Evolutionary conservation across 2,888 invertebrate genomes (phyloP), one percentile per base, ranked within the genome.

Genomic region (Pseudococcus longispinus): DNA sequence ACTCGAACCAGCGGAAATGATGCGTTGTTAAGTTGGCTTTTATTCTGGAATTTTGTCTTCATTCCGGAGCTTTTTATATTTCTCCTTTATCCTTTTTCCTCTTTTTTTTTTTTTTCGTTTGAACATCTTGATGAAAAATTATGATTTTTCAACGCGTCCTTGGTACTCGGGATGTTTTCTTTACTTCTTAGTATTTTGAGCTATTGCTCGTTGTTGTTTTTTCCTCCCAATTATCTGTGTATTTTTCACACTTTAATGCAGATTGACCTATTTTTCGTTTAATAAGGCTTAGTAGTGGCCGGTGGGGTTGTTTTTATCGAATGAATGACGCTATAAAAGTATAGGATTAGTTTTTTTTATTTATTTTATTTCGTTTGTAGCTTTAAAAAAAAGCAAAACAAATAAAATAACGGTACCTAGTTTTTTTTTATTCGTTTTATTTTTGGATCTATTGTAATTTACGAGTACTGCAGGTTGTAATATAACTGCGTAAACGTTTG

Each of bases 1-100:
- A 26, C 65, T 65, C 15, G 26, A 65, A 65, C 65, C 11, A 65
- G 26, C 65, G 65, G 65, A 65, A 65, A 65, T 65, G 65, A 65
- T 26, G 65, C 65, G 65, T 65, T 26, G 65, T 65, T 65, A 65
- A 65, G 26, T 65, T 26, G 65, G 13, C 65, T 65, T 65, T 65
- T 65, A 65, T 65, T 65, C 26, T 65, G 23, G 65, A 65, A 65
- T 65, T 65, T 65, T 26, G 23, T 65, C 65, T 65, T 65, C 26
- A 65, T 26, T 65, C 65, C 26, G 23, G 65, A 65, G 65, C 65
- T 65, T 65, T 65, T 65, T 51, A 65, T 26, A 65, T 26, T 26
- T 65, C 65, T 65, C 26, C 65, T 65, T 65, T 65, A 26, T 65
- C 65, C 65, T 26, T 65, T 26, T 65, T 51, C 15, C 15, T 46